A percentile compares a stretch with the other conserved stretches of the same genome.
Evolutionary conservation across 2,797 vertebrate species (phyloP).

Genomic region (Acanthopagrus latus): DNA sequence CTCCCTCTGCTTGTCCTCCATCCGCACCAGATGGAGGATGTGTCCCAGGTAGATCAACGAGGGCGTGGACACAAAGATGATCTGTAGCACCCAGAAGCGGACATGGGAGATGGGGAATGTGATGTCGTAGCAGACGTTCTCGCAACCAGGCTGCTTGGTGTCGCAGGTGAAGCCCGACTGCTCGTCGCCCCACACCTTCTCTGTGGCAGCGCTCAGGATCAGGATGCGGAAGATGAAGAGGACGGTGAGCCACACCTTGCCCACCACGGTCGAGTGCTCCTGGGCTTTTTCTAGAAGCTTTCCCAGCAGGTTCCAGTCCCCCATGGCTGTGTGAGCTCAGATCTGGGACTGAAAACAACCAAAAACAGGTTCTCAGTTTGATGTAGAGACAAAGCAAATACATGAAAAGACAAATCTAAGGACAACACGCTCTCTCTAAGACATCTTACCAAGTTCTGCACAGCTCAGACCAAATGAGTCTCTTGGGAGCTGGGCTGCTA

Average conservation of each 20-base stretch:
- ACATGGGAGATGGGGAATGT: slow-evolving; percentile 94
- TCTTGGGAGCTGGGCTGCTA: slow-evolving; percentile 24
- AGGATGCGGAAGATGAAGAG: slow-evolving; percentile 92
- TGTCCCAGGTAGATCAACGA: slow-evolving; percentile 92
- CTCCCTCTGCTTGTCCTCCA: slow-evolving; percentile 87
- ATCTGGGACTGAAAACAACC: slow-evolving; percentile 38
- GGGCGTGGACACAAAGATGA: slow-evolving; percentile 93
- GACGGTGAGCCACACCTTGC: slow-evolving; percentile 92
- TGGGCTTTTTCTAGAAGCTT: slow-evolving; percentile 91
- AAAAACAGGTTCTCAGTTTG: background rate
- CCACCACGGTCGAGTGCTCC: slow-evolving; percentile 92
- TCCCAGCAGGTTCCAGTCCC: slow-evolving; percentile 92
- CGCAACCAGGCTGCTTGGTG: slow-evolving; percentile 92
- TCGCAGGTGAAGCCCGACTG: slow-evolving; percentile 91
- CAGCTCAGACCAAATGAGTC: slow-evolving; percentile 42
- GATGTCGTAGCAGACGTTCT: slow-evolving; percentile 92
- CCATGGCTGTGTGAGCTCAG: slow-evolving; percentile 84
- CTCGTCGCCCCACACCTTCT: slow-evolving; percentile 93
- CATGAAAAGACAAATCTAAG: background rate
- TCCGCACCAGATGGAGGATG: slow-evolving; percentile 89
- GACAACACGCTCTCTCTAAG: background rate
- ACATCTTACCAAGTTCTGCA: slow-evolving; percentile 48
- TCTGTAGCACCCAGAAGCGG: slow-evolving; percentile 93
- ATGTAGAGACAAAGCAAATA: background rate
- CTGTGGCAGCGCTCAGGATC: slow-evolving; percentile 88